These are phyloP conservation scores for Schizothorax lantsangensis DNA, from an alignment of 2,797 vertebrate species.

Conservation along the genomic window DNA sequence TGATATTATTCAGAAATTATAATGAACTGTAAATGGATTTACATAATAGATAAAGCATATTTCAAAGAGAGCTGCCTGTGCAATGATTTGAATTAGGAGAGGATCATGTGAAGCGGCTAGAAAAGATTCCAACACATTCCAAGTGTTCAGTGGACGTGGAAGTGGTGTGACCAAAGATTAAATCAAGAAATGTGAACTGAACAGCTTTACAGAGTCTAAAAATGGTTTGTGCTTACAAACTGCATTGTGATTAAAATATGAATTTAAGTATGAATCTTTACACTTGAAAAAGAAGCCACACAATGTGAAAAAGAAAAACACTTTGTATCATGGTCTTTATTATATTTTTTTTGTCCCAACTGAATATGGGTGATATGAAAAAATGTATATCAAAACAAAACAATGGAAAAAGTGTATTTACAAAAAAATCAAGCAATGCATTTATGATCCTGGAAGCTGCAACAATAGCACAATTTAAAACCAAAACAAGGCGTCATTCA, in stretches of 20 bases:
- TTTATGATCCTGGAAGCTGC: conserved; percentile 18
- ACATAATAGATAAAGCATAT: not conserved
- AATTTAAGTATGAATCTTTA: not conserved
- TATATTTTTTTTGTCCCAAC: conserved; percentile 15
- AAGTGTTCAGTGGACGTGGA: conserved; percentile 4
- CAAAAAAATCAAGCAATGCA: conserved; percentile 7
- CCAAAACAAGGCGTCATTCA: not conserved
- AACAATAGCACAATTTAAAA: conserved; percentile 17
- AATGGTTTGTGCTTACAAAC: not conserved
- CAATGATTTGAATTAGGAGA: not conserved
- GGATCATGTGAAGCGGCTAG: not conserved
- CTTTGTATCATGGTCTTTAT: conserved; percentile 45
- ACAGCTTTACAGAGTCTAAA: not conserved
- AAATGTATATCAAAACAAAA: not conserved
- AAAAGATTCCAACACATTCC: conserved; percentile 25
- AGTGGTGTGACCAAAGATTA: not conserved
- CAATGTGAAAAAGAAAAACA: not conserved
- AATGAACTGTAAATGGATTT: not conserved
- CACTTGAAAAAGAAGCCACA: not conserved
- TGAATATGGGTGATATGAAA: conserved; percentile 31
- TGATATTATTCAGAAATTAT: not conserved
- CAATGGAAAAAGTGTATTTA: conserved; percentile 19
- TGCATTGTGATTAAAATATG: not conserved
- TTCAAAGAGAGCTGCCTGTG: not conserved
- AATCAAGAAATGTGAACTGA: not conserved